Evolutionary conservation across 2,797 vertebrate species (phyloP).

Genomic region (Crypturellus tataupa): DNA sequence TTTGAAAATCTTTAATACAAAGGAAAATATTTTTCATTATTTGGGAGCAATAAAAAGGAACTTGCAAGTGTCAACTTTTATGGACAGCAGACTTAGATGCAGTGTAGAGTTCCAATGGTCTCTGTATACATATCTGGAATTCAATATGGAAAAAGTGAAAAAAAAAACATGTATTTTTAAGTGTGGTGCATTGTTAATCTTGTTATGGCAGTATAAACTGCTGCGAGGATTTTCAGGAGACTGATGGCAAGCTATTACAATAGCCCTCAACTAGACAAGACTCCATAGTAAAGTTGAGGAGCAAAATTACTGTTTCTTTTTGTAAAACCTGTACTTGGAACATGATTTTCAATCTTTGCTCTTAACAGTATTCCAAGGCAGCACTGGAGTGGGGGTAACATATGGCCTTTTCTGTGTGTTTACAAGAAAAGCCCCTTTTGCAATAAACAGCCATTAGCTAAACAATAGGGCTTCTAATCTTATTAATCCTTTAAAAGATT

Average conservation of each 20-base stretch:
- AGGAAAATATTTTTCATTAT: constrained; percentile 1
- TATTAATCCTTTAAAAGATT: constrained; percentile 75
- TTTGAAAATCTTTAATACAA: background rate
- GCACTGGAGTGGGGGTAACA: background rate
- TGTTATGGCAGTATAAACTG: background rate
- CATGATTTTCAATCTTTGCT: background rate
- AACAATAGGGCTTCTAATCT: constrained; percentile 72
- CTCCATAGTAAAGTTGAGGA: background rate
- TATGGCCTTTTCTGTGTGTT: constrained; percentile 62
- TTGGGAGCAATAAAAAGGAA: constrained; percentile 4
- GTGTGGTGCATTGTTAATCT: background rate
- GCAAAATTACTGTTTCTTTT: background rate
- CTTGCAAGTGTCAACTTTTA: background rate
- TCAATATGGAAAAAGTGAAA: background rate
- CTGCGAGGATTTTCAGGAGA: background rate
- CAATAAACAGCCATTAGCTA: constrained; percentile 69
- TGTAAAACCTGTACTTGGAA: background rate
- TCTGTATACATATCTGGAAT: constrained; percentile 18
- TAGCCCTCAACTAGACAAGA: background rate
- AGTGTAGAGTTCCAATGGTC: constrained; percentile 27
- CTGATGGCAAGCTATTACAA: background rate
- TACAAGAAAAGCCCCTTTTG: constrained; percentile 57
- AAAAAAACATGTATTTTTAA: background rate
- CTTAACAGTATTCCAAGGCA: background rate
- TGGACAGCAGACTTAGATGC: background rate